phyloP scores from a whole-genome alignment of 2,888 invertebrate species.

The Gastrophysa polygoni region DNA sequence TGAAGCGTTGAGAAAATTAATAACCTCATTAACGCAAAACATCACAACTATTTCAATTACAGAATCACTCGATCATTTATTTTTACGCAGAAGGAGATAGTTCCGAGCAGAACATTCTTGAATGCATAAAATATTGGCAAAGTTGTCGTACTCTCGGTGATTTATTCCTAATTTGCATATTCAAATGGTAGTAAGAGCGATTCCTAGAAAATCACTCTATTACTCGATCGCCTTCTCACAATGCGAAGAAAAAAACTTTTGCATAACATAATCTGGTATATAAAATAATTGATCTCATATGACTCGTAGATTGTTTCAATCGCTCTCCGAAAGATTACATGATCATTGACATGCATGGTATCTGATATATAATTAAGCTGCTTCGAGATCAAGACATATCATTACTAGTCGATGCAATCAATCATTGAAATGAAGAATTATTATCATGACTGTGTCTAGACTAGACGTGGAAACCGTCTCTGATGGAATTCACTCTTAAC shows the following conservation, averaged over 20 bases:
- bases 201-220: constrained; percentile 14
- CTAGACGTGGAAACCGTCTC: not conserved
- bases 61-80: not conserved
- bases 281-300: not conserved
- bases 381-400: not conserved
- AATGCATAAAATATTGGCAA: constrained; percentile 14
- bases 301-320: not conserved
- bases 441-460: not conserved
- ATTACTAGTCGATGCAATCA: not conserved
- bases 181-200: constrained; percentile 15
- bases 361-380: not conserved
- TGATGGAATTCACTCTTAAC: not conserved
- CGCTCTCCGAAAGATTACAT: not conserved
- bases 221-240: constrained; percentile 6
- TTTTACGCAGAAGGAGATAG: not conserved
- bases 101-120: constrained; percentile 1
- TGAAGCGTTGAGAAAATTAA: constrained; percentile 13
- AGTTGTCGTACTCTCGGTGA: constrained; percentile 9
- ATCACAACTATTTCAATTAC: constrained; percentile 15
- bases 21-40: constrained; percentile 4
- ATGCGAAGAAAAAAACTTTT: not conserved
- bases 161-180: constrained; percentile 23
- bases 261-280: not conserved
- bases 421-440: not conserved
- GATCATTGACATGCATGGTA: not conserved